These are phyloP conservation scores for Caradrina clavipalpis DNA, from an alignment of 2,888 invertebrate species.

Conservation along the genomic window DNA sequence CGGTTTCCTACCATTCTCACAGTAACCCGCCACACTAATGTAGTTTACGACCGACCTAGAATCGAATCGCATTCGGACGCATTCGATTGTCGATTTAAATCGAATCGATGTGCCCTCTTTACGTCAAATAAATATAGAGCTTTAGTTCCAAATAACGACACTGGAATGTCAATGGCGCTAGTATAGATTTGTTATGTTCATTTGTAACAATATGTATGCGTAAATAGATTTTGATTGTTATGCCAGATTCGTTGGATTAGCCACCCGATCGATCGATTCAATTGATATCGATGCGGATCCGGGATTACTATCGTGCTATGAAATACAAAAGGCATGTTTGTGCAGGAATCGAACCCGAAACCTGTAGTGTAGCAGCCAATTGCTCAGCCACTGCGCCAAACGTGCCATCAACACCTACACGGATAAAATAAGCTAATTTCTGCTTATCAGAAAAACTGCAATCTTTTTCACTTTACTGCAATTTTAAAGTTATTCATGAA, in stretches of 20 bases:
- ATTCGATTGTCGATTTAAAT: constrained; percentile 62
- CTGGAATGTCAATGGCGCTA: constrained; percentile 62
- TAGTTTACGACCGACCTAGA: constrained; percentile 63
- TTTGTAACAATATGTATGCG: constrained; percentile 54
- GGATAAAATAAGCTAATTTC: no score
- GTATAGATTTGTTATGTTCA: constrained; percentile 39
- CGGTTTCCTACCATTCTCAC: constrained; percentile 51
- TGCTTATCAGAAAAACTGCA: background rate
- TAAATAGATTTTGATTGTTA: constrained; percentile 40
- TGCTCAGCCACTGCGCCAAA: no score
- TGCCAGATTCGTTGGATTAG: constrained; percentile 22
- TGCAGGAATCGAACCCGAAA: no score
- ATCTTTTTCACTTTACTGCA: background rate
- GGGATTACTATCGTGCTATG: no score
- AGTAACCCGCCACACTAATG: constrained; percentile 59
- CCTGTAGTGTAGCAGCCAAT: no score
- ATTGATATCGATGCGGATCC: no score
- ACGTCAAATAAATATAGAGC: constrained; percentile 64
- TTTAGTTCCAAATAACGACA: constrained; percentile 65
- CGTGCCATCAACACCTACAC: no score
- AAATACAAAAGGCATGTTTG: no score
- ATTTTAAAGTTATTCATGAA: constrained; percentile 2
- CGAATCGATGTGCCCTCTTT: constrained; percentile 55
- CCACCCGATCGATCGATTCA: no score
- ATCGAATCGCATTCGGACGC: constrained; percentile 58